Evolutionary conservation across 2,888 invertebrate species (phyloP).

Genomic region (Lamellibrachia satsuma): DNA sequence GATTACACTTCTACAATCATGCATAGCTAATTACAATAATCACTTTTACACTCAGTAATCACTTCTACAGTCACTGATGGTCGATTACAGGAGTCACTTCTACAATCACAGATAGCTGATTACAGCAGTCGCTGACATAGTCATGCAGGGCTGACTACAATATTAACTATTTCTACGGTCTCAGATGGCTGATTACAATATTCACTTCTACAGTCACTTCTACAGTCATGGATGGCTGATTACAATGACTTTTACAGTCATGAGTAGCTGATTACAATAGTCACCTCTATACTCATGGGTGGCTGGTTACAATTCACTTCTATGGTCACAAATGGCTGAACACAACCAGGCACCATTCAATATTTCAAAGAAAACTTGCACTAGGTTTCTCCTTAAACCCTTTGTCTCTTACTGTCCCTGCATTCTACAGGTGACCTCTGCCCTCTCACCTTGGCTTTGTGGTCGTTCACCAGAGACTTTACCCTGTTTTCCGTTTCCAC

Average conservation of each 20-base stretch:
- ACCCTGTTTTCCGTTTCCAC: conserved; percentile 52
- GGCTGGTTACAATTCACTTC: background rate
- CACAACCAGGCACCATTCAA: background rate
- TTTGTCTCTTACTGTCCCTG: too few relatives aligned
- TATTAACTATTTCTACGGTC: background rate
- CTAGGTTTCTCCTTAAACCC: too few relatives aligned
- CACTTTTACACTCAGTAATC: too few relatives aligned
- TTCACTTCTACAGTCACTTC: too few relatives aligned
- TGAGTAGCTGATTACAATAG: background rate
- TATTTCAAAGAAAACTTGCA: background rate
- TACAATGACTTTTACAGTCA: background rate
- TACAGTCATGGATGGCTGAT: background rate
- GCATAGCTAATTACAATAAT: background rate
- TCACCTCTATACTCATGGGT: background rate
- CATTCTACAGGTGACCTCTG: background rate
- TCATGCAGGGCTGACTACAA: background rate
- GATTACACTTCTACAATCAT: background rate
- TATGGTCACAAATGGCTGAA: background rate
- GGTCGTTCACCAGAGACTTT: conserved; percentile 52
- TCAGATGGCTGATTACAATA: background rate
- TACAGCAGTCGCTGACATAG: background rate
- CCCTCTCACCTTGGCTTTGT: conserved; percentile 51
- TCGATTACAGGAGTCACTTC: background rate
- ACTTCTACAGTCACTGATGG: background rate
- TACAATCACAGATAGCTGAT: background rate